Evolutionary conservation across 2,888 invertebrate species (phyloP).

Genomic region (Steinernema carpocapsae): DNA sequence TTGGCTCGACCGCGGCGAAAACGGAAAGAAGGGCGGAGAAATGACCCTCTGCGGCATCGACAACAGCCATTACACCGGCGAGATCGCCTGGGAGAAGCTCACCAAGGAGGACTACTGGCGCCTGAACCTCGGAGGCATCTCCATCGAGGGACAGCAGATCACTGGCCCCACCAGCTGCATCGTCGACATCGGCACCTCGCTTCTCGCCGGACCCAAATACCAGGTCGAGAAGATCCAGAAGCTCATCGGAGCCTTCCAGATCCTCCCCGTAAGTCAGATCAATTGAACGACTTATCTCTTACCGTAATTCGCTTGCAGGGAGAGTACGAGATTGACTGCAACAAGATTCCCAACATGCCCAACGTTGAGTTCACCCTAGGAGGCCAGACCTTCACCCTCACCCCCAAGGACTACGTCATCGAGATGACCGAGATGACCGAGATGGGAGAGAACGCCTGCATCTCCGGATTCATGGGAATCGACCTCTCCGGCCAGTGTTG

Average conservation of each 20-base stretch:
- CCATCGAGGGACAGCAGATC: conserved; percentile 36
- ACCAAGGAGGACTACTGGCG: conserved; percentile 49
- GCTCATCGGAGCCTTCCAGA: conserved; percentile 76
- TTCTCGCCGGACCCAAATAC: conserved; percentile 66
- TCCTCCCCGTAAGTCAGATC: conserved; percentile 71
- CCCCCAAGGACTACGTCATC: conserved; percentile 82
- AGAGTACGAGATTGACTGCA: conserved; percentile 79
- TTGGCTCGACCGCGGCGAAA: conserved; percentile 69
- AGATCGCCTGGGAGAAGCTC: conserved; percentile 47
- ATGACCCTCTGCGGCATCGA: conserved; percentile 86
- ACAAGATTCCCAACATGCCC: conserved; percentile 80
- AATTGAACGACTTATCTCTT: neutral
- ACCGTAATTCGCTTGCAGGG: conserved; percentile 74
- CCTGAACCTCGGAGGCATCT: conserved; percentile 42
- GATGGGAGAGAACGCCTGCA: conserved; percentile 77
- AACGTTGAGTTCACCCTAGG: conserved; percentile 79
- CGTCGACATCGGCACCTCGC: conserved; percentile 49
- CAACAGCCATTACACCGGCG: conserved; percentile 79
- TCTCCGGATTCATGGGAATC: conserved; percentile 94
- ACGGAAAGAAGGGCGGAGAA: conserved; percentile 62
- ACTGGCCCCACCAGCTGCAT: conserved; percentile 40
- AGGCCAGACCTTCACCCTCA: conserved; percentile 80
- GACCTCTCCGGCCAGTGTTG: conserved; percentile 90
- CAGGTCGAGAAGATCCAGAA: conserved; percentile 83
- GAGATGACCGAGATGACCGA: conserved; percentile 71